Evolutionary conservation across 2,888 invertebrate species (phyloP).

Genomic region (Branchellion lobata): DNA sequence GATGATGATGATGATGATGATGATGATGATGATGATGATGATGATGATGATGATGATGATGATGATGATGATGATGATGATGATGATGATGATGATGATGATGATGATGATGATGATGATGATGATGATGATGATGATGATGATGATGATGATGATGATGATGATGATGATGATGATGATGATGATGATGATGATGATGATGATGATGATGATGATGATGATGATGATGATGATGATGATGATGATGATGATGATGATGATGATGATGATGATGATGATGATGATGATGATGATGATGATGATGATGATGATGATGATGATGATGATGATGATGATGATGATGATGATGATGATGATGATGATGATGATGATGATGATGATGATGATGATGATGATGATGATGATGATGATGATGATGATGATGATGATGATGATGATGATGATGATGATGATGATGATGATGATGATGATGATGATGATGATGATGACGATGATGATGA

Average conservation of each 20-base stretch:
- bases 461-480: constrained; percentile 73
- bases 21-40: constrained; percentile 63
- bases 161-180: constrained; percentile 20
- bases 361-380: constrained; percentile 73
- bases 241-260: constrained; percentile 68
- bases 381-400: constrained; percentile 63
- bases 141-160: constrained; percentile 73
- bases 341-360: constrained; percentile 17
- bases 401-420: constrained; percentile 69
- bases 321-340: constrained; percentile 73
- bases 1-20: too few species aligned
- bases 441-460: constrained; percentile 64
- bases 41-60: constrained; percentile 69
- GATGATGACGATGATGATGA: constrained; percentile 49
- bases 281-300: constrained; percentile 73
- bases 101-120: constrained; percentile 73
- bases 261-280: constrained; percentile 64
- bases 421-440: constrained; percentile 68
- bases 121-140: constrained; percentile 49
- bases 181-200: constrained; percentile 73
- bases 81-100: constrained; percentile 64
- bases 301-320: constrained; percentile 49
- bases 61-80: constrained; percentile 68
- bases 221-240: constrained; percentile 69
- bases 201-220: constrained; percentile 63